phyloP scores from a whole-genome alignment of 2,113 vertebrate species.

The Bos indicus region DNA sequence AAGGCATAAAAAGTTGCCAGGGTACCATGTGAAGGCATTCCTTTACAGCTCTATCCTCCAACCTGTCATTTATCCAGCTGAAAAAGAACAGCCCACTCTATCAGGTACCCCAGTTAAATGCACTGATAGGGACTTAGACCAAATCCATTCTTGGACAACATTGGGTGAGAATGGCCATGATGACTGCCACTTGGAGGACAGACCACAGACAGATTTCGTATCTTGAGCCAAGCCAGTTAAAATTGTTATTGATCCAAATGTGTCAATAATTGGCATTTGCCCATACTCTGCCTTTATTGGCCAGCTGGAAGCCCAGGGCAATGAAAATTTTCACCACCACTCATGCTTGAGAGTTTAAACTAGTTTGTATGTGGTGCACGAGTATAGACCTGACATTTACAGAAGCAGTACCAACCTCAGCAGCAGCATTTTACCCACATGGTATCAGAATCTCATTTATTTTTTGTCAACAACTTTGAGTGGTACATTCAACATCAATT shows the following conservation, averaged over 20 bases:
- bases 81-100: background rate
- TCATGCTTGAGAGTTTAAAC: background rate
- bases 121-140: no score
- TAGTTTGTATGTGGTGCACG: background rate
- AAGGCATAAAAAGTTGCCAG: background rate
- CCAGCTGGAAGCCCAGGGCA: background rate
- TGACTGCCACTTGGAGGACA: background rate
- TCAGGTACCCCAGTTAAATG: background rate
- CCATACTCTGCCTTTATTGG: background rate
- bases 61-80: background rate
- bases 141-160: background rate
- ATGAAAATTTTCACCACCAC: background rate
- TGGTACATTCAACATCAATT: background rate
- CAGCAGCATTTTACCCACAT: background rate
- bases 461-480: background rate
- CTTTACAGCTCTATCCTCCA: background rate
- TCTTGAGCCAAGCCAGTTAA: background rate
- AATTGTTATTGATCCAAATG: background rate
- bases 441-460: background rate
- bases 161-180: background rate
- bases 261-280: fast-evolving
- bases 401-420: background rate
- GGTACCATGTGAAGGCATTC: background rate
- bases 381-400: background rate
- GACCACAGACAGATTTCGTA: background rate